Percentiles rank a stretch among this genome's conserved stretches.
Conservation (phyloP, 2,888 invertebrate genomes). For the Diachrysia chrysitis region DNA sequence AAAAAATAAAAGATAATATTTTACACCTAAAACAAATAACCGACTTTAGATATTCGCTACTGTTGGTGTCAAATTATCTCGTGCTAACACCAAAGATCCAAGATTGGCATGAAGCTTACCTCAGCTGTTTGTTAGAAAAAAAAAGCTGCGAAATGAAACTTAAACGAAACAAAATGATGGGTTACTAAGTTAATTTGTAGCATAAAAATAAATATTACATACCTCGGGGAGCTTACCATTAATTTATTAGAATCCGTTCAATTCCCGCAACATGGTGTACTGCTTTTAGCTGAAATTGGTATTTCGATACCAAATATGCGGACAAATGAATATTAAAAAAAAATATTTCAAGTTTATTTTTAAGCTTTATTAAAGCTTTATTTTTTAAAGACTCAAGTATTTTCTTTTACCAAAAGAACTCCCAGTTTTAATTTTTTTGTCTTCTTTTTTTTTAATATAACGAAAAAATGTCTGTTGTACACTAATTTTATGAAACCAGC, state of each 20-base stretch:
- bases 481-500: background rate
- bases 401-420: background rate
- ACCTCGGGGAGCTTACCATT: slow-evolving; percentile 81
- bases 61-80: background rate
- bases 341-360: too few relatives aligned
- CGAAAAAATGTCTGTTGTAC: background rate
- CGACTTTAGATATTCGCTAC: too few relatives aligned
- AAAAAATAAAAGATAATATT: too few relatives aligned
- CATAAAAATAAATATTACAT: slow-evolving; percentile 29
- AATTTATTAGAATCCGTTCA: slow-evolving; percentile 60
- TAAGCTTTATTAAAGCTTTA: too few relatives aligned
- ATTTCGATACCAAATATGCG: slow-evolving; percentile 10
- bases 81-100: background rate
- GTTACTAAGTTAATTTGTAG: slow-evolving; percentile 20
- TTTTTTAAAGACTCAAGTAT: background rate
- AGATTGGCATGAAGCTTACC: background rate
- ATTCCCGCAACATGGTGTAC: slow-evolving; percentile 24
- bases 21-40: too few relatives aligned
- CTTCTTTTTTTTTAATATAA: background rate
- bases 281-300: slow-evolving; percentile 26
- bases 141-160: slow-evolving; percentile 7
- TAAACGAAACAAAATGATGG: slow-evolving; percentile 11
- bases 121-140: background rate
- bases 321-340: background rate
- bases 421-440: too few relatives aligned